Evolutionary conservation across 2,888 invertebrate genomes (phyloP), one percentile per base, ranked within the genome.

Genomic region (Notocelia uddmanniana): DNA sequence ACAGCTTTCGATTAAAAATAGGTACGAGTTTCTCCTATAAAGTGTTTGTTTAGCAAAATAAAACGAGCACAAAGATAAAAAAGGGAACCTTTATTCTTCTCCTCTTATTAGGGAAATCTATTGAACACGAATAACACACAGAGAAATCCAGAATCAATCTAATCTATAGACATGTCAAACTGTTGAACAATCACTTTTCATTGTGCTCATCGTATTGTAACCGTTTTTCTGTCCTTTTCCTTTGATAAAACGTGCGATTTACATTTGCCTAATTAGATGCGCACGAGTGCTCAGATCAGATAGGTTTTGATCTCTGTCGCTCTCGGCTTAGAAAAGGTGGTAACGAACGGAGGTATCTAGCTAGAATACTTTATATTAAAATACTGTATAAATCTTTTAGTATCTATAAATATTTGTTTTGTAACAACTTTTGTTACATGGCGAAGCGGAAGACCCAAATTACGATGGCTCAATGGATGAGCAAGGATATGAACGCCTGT

Each of bases 251-350:
- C 60, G 60, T 72, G 60, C 72, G 54, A 68, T 72, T 68, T 72
- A 21, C 48, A 68, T 72, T 72, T 67, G 48, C 55, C 62, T 68
- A 68, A 72, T 72, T 68, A 68, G 72, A 55, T 68, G 67, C 67
- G 72, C 72, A 72, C 72, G 72, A 68, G 67, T 68, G 66, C 15
- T 48, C 59, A 11, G 55, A 68, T 62, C 72, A 55, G 72, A 72
- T 72, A 62, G 60, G 67, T 72, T 72, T 72, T 72, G 67, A 55
- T 67, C 62, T 21, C 18, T 15, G 15, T 23, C n/a, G 1, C 21
- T 23, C 15, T 6, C 5, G 21, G 21, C 21, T 34, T 10, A 55
- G 15, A 21, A 54, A 54, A 64, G 64, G 52, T 19, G 21, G 21
- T 54, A 54, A 21, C 10, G 9, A 15, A 2, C 19, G 37, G n/a